Evolutionary conservation across 2,113 vertebrate species (phyloP), one percentile per base, ranked within the genome.

Genomic region (Ctenodactylus gundi): DNA sequence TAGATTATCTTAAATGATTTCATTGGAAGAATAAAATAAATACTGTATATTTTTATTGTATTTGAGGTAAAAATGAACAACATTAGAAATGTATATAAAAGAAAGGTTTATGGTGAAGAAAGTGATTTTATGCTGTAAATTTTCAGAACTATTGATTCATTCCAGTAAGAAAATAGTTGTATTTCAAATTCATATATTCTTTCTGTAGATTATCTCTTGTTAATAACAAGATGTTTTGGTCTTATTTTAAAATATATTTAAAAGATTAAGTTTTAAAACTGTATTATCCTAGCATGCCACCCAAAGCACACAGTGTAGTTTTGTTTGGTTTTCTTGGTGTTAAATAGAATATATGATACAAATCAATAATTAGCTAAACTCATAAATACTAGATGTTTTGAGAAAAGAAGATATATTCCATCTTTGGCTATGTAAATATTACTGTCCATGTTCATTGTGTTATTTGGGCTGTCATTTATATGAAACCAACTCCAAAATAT

Each of bases 1-100:
- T 90, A 78, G 85, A 78, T 18, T 95, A 64, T 60, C 39, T 87
- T 95, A 93, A 94, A 67, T 90, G 27, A 94, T 36, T 90, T 93
- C 17, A 58, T 46, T 89, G 73, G 73, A 88, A 77, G 68, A 72
- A 84, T 85, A 57, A 88, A 75, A 85, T 85, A 88, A 86, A 41
- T 53, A n/a, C 46, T 34, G 4, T n/a, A 6, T 94, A 39, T 94
- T 70, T 81, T 80, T 39, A 85, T 10, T 86, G 2, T 92, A 49
- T 89, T 89, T 55, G 9, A 21, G n/a, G 55, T 91, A 80, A 95
- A 91, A 21, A 53, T 77, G 18, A 91, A 41, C 36, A 85, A n/a
- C 18, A 34, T 68, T 87, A 15, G 41, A 72, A 15, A 21, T 88
- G 29, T 81, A 89, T 91, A 62, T 91, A 76, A n/a, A n/a, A 68